Conservation (phyloP, 2,797 vertebrate genomes). For the Aselliscus stoliczkanus region DNA sequence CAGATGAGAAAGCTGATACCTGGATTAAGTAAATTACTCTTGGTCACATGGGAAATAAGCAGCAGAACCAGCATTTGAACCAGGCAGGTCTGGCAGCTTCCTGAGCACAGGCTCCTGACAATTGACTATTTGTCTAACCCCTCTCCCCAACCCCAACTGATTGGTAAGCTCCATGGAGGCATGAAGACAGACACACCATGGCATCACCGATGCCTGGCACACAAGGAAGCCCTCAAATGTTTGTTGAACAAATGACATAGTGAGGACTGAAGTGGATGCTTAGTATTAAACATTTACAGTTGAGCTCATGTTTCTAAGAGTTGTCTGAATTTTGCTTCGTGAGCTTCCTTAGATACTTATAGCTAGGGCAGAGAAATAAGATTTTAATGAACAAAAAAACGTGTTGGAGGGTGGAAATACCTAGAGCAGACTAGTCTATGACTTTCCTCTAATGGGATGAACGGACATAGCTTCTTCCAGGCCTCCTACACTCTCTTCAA, state of each 20-base stretch:
- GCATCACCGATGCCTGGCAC: neutral
- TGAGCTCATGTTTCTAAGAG: neutral
- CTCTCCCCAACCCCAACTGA: neutral
- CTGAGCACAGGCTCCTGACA: neutral
- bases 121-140: too few species aligned
- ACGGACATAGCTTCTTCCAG: neutral
- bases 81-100: neutral
- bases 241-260: neutral
- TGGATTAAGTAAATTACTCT: neutral
- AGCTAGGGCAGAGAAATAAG: neutral
- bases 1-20: slow-evolving; percentile 28
- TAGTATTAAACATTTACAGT: neutral
- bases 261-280: fast-evolving
- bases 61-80: neutral
- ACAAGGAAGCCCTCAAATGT: neutral
- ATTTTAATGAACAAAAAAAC: neutral
- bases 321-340: neutral
- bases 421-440: neutral
- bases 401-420: neutral
- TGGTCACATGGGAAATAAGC: neutral
- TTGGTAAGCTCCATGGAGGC: neutral
- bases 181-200: too few species aligned
- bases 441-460: neutral
- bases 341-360: neutral
- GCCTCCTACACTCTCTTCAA: neutral